Base-by-base conservation (phyloP, 1,140 invertebrate species). In the Physella acuta region DNA sequence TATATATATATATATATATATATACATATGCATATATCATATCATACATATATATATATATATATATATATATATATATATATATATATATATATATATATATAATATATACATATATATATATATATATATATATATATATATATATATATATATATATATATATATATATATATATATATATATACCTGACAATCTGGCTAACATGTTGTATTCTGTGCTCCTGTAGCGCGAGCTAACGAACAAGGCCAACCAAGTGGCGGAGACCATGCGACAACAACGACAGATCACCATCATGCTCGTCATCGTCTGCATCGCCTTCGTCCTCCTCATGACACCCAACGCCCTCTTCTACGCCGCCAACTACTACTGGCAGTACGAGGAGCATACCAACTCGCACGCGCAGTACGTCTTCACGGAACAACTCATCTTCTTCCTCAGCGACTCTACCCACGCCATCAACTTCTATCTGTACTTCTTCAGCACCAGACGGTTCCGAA, bases 381-480 rank as follows among this genome's bases (percentile, higher is more conserved):
- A 58, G 16, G 1, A 24, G 0, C 37, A 51, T 36, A 5, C 44
- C 0, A 17, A 17, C 5, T 52, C 65, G 34, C 36, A 67, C n/a
- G 73, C 71, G n/a, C 36, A 55, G 17, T 68, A 39, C 65, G 24
- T 60, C 2, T 62, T 72, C 53, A 60, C 37, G 2, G 59, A 71
- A 11, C 76, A 80, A 49, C 33, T 80, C 24, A 70, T 73, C 2
- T 79, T 79, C 60, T 17, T 79, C 16, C 71, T 80, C 2, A 71
- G 74, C 0, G 79, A 80, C 63, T 53, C 73, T 11, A 76, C 77
- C 33, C 79, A 80, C 64, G 77, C 77, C 2, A 59, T 80, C 51
- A 80, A 80, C 67, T 80, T 80, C 66, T 80, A 79, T 59, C 55
- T 78, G 16, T 80, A 80, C 58, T 80, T 77, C 62, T 67, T 80